phyloP scores from a whole-genome alignment of 2,797 vertebrate species.

The Bovichtus diacanthus region DNA sequence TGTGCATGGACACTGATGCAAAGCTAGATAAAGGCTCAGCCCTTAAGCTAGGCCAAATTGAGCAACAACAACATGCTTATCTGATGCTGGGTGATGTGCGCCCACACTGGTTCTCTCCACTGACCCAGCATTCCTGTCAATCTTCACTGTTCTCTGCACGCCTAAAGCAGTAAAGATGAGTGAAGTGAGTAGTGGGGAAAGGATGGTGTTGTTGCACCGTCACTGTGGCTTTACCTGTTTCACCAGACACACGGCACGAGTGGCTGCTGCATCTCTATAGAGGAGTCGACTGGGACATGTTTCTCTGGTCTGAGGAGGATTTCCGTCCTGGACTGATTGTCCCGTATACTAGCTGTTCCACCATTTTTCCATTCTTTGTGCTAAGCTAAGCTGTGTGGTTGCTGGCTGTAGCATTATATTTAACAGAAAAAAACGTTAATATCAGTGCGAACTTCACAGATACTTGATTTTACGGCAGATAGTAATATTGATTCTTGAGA shows the following conservation, averaged over 20 bases:
- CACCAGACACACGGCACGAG: background rate
- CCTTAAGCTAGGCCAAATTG: constrained; percentile 17
- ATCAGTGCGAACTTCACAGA: background rate
- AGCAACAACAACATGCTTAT: constrained; percentile 30
- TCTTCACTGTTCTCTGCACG: background rate
- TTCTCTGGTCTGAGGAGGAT: constrained; percentile 11
- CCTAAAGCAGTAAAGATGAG: background rate
- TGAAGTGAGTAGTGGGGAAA: background rate
- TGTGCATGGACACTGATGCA: constrained; percentile 3
- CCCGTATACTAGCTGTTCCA: too few relatives aligned
- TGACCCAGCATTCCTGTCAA: constrained; percentile 8
- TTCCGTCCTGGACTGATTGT: background rate
- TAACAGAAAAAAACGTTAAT: background rate
- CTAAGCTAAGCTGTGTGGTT: background rate
- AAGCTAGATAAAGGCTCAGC: constrained; percentile 9
- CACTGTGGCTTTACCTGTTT: constrained; percentile 4
- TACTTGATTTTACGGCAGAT: background rate
- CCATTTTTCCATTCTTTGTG: background rate
- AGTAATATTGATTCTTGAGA: background rate
- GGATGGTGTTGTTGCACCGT: background rate
- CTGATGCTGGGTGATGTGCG: constrained; percentile 20
- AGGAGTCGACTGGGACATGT: background rate
- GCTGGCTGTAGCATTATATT: background rate
- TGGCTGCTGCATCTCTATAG: background rate
- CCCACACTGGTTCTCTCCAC: background rate